Conservation (phyloP, 2,888 invertebrate species). For the Hypomecis punctinalis region DNA sequence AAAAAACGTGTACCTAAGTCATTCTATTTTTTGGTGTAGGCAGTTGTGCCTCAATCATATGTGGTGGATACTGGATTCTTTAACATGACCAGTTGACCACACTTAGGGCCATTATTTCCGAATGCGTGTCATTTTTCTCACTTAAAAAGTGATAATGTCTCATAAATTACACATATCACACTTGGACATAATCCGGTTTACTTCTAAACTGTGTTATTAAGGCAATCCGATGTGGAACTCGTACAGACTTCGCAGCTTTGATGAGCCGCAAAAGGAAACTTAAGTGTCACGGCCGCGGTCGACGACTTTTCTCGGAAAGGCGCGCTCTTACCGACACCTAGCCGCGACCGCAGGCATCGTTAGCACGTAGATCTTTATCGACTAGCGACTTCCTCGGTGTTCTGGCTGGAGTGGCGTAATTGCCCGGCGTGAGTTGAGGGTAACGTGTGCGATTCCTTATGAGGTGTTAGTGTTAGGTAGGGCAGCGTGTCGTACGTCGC, state of each 20-base stretch:
- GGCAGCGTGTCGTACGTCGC: constrained; percentile 48
- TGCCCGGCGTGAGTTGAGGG: neutral
- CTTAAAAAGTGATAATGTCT: neutral
- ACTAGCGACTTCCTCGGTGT: constrained; percentile 30
- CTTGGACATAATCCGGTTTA: constrained; percentile 18
- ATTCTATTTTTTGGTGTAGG: too few relatives aligned
- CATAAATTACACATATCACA: constrained; percentile 2
- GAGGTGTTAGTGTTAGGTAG: constrained; percentile 42
- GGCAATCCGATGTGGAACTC: constrained; percentile 37
- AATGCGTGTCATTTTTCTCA: neutral
- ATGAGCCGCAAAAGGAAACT: constrained; percentile 47
- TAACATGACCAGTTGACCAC: neutral
- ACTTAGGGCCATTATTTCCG: too few relatives aligned
- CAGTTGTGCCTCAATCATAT: too few relatives aligned
- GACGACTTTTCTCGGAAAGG: constrained; percentile 50
- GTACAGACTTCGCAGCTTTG: constrained; percentile 37
- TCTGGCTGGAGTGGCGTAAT: constrained; percentile 22
- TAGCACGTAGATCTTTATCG: constrained; percentile 25
- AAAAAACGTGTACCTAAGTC: too few relatives aligned
- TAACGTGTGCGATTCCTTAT: constrained; percentile 33
- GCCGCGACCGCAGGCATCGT: constrained; percentile 42
- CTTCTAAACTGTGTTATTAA: constrained; percentile 20
- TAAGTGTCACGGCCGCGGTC: constrained; percentile 57
- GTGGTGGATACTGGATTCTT: neutral
- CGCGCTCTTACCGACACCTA: constrained; percentile 29